phyloP scores from a whole-genome alignment of 2,888 invertebrate species.

The Disparrhopalites patrizii region DNA sequence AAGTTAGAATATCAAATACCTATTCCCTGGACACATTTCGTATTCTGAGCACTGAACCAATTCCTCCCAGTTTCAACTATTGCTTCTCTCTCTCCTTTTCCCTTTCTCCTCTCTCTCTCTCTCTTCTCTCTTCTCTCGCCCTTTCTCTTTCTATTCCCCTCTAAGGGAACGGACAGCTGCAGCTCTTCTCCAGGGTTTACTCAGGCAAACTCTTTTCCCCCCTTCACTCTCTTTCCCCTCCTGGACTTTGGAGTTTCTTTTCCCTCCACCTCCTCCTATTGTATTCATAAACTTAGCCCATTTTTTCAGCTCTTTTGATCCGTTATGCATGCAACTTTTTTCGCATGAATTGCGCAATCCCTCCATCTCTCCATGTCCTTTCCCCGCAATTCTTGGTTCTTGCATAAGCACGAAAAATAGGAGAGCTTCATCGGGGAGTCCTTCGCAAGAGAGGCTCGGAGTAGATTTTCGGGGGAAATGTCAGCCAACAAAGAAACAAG shows the following conservation, averaged over 20 bases:
- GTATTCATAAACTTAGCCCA: not conserved
- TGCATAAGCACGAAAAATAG: no score
- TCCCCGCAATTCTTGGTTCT: not conserved
- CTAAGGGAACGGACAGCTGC: constrained; percentile 6
- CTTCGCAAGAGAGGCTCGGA: no score
- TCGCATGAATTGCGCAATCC: no score
- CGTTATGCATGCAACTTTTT: not conserved
- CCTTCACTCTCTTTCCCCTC: not conserved
- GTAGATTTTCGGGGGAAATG: no score
- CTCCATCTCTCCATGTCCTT: not conserved
- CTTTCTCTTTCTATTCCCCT: not conserved
- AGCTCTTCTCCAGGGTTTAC: not conserved
- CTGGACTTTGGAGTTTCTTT: not conserved
- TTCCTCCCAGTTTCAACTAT: constrained; percentile 27
- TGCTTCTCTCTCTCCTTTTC: constrained; percentile 14
- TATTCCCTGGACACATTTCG: constrained; percentile 34
- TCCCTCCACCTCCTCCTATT: not conserved
- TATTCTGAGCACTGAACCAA: constrained; percentile 29
- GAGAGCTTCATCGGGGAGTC: no score
- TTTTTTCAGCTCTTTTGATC: not conserved
- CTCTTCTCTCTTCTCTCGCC: not conserved
- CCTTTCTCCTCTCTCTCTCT: constrained; percentile 11
- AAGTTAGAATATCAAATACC: constrained; percentile 34
- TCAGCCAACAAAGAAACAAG: no score
- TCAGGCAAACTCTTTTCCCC: constrained; percentile 1